Evolutionary conservation across 2,797 vertebrate species (phyloP), one percentile per base, ranked within the genome.

Genomic region (Myotis myotis): DNA sequence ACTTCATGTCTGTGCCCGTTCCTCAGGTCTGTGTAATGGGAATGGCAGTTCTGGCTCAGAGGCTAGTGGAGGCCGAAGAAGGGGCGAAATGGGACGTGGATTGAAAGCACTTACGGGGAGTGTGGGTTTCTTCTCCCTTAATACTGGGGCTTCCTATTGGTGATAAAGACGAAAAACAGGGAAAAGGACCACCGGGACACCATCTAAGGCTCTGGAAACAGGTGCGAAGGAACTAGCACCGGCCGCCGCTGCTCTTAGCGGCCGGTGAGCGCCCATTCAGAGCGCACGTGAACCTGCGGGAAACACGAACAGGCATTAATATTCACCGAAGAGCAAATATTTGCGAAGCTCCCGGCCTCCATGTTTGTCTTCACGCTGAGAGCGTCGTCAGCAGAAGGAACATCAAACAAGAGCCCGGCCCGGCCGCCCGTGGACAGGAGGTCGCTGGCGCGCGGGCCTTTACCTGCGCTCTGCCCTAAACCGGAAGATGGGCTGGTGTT

Each of bases 281-380:
- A 72, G 71, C 19, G 1, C 66, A 81, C 94, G 80, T 33, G 70
- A 83, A 92, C 78, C 91, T 64, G 60, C 9, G 19, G 87, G 89
- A 68, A 96, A 83, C 92, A 86, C 0, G 64, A 41, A 90, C 90
- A 94, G 25, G 86, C 92, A 96, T 97, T 96, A 92, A 97, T 97
- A 96, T 97, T 94, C 97, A 97, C 97, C 95, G 70, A 66, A 96
- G 97, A 93, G 71, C 97, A 97, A 97, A 97, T 94, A 97, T 94
- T 93, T 92, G 89, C 72, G 91, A 28, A 82, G 74, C 93, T 97
- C 86, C 25, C 28, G 93, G 93, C 92, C 85, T 41, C 55, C 44
- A 2, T 93, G 93, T 97, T 96, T 97, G 75, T 89, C 86, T 89
- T 95, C 0, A 3, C 79, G 91, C 83, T 16, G 75, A 87, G 85